Base-by-base conservation (phyloP, 1,140 invertebrate species). In the Heliconius congener region DNA sequence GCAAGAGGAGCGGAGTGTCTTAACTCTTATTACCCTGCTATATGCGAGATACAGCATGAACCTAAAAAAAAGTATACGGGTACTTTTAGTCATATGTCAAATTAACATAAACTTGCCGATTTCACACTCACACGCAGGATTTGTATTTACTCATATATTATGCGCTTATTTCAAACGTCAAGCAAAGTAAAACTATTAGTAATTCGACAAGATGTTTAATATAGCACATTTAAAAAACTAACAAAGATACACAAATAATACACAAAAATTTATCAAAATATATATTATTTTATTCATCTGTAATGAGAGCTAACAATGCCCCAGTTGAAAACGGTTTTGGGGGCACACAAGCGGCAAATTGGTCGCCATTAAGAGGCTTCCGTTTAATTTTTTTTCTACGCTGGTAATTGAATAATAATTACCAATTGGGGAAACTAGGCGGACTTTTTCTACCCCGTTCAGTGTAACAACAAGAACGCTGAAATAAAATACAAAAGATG, bases 351-450 rank as follows among this genome's bases (percentile, higher is more conserved):
- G 83, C 90, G 88, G 85, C 89, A 92, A 92, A 92, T 92, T 91
- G 90, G 86, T 83, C 79, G 79, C 87, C 90, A 91, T 92, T 91
- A 90, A 91, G 85, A 89, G 85, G 85, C 88, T 89, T 77, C 83
- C 82, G 82, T 78, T 87, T 88, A 86, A 83, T 88, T 91, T 90
- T 89, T 86, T 80, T 77, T 74, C 80, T 82, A 81, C 84, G 77
- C 83, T 85, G 86, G 90, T 91, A 92, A 92, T 92, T 92, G 91
- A 92, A 92, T 88, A 88, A 92, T 89, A 92, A 92, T 90, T 92
- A 92, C 90, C 85, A 78, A 81, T 90, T 81, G 80, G 84, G 82
- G 78, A 78, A 83, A 82, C 70, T 79, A 55, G 55, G 39, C 55
- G 73, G 13, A 60, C 66, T 79, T 77, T 46, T 34, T 76, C 6